Evolutionary conservation across 2,888 invertebrate genomes (phyloP), one percentile per base, ranked within the genome.

Genomic region (Parapristionchus giblindavisi): DNA sequence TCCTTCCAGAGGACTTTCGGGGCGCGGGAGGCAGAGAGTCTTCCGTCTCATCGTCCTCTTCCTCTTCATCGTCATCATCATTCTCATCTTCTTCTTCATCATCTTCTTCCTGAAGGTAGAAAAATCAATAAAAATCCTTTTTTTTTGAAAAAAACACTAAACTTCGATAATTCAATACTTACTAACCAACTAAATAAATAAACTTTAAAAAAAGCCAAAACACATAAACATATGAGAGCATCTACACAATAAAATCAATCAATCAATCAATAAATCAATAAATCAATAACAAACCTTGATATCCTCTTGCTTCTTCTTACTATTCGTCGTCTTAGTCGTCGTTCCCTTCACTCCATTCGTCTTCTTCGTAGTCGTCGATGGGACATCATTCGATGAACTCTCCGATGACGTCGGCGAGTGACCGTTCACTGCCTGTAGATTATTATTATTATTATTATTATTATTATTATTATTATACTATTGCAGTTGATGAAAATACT

Each of bases 321-420:
- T 32, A 43, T 66, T 51, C 66, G 24, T 63, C 21, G 29, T 51
- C 66, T 43, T 66, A 24, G 63, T 11, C 38, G 40, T 32, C 5
- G 40, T 3, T n/a, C n/a, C n/a, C 66, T 66, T 51, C 48, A 66
- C 66, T 66, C 66, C 66, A 43, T 66, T 51, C 66, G 24, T 63
- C 21, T 34, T 51, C 66, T 43, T 66, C 43, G 63, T 11, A 24
- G 40, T 32, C 5, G 40, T 3, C 8, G 38, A 14, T n/a, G 29
- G 32, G 34, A 21, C 17, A 17, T 66, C 66, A 1, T 32, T 66
- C 14, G 63, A 27, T 32, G 66, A 66, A 8, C 48, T 36, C 29
- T 43, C 43, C 1, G 66, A 66, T 0, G 66, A 43, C 0, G 66
- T 66, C n/a, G 66, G 51, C 1, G 66, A 66, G 34, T 66, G 66